phyloP scores from a whole-genome alignment of 2,113 vertebrate genomes.

The Amblyornis subalaris region DNA sequence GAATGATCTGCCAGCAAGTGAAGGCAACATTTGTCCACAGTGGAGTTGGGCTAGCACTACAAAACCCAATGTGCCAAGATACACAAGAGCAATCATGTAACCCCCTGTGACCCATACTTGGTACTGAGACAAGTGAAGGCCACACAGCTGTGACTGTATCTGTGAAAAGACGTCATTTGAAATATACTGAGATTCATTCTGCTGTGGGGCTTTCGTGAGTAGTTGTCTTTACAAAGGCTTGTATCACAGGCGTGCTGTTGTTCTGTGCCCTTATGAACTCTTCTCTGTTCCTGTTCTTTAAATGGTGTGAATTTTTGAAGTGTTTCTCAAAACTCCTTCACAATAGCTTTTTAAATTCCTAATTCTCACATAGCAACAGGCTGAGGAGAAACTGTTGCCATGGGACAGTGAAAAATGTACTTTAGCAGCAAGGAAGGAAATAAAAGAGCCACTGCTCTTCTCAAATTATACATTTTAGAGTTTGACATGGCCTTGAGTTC shows the following conservation, averaged over 20 bases:
- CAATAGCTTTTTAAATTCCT: neutral
- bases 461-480: neutral
- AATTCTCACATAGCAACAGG: neutral
- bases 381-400: neutral
- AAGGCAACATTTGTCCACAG: neutral
- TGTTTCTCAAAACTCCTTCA: neutral
- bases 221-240: neutral
- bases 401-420: neutral
- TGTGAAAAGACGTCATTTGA: neutral
- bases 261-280: neutral
- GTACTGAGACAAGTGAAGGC: neutral
- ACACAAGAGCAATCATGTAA: neutral
- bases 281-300: neutral
- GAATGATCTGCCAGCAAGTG: slow-evolving; percentile 9
- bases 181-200: neutral
- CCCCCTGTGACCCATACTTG: neutral
- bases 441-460: neutral
- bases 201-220: neutral
- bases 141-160: neutral
- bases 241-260: neutral
- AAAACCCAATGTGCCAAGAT: neutral
- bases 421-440: neutral
- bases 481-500: neutral
- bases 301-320: neutral
- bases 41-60: neutral